Percentiles rank a stretch among this genome's conserved stretches.
These are phyloP conservation scores for Aspidoscelis tigris DNA, from an alignment of 2,113 vertebrate species.

Conservation along the genomic window DNA sequence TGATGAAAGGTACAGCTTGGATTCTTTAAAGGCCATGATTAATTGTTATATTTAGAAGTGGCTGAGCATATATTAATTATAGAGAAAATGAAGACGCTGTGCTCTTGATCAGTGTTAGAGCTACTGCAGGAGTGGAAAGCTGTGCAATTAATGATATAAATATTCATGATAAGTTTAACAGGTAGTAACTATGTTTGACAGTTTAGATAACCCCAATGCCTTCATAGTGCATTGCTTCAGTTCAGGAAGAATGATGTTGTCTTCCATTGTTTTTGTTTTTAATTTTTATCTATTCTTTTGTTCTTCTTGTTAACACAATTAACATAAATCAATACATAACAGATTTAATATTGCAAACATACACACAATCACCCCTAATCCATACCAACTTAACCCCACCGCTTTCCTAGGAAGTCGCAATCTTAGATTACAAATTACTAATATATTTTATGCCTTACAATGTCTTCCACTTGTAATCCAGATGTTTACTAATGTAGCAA, in stretches of 20 bases:
- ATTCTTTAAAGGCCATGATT: slow-evolving; percentile 73
- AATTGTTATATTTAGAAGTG: slow-evolving; percentile 78
- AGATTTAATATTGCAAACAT: too few relatives aligned
- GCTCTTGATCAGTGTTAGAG: slow-evolving; percentile 73
- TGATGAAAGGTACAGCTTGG: slow-evolving; percentile 61
- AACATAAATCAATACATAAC: too few relatives aligned
- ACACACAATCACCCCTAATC: too few relatives aligned
- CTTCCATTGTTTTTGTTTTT: too few relatives aligned
- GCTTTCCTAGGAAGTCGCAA: too few relatives aligned
- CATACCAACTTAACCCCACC: too few relatives aligned
- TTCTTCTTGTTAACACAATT: too few relatives aligned
- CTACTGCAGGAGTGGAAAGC: slow-evolving; percentile 67
- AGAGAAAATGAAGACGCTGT: slow-evolving; percentile 71
- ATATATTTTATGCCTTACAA: not conserved
- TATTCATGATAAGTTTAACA: slow-evolving; percentile 73
- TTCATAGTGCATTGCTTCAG: slow-evolving; percentile 37
- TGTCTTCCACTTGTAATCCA: slow-evolving; percentile 3
- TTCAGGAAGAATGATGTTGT: slow-evolving; percentile 28
- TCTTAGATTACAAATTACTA: too few relatives aligned
- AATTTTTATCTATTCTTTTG: too few relatives aligned
- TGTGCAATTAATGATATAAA: slow-evolving; percentile 74
- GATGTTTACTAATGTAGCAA: not conserved
- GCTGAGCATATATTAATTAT: slow-evolving; percentile 78
- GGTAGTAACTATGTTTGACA: slow-evolving; percentile 45
- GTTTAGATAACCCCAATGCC: slow-evolving; percentile 39